Evolutionary conservation across 2,888 invertebrate genomes (phyloP).

Genomic region (Apodemia zela): DNA sequence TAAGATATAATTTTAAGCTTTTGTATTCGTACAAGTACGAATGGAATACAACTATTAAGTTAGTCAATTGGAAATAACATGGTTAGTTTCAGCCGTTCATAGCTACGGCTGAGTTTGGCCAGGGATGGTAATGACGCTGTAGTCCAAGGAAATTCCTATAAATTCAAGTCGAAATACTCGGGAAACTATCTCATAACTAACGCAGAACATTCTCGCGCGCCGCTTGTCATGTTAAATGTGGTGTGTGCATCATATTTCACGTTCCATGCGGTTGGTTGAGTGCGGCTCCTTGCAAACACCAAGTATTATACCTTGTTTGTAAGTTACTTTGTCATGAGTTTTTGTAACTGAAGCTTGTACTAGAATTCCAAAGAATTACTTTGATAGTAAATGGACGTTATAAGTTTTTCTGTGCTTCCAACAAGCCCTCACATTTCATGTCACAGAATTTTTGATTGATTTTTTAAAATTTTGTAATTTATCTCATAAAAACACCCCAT

Average conservation of each 20-base stretch:
- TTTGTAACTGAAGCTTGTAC: no score
- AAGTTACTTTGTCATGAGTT: conserved; percentile 10
- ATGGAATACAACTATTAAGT: not conserved
- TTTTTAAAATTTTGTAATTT: no score
- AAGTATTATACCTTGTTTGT: not conserved
- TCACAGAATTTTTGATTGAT: no score
- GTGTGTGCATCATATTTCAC: conserved; percentile 43
- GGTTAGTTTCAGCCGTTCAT: not conserved
- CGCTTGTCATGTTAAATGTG: conserved; percentile 43
- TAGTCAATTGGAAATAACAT: conserved; percentile 5
- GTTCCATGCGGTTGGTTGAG: conserved; percentile 24
- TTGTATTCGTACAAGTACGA: not conserved
- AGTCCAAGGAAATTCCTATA: conserved; percentile 16
- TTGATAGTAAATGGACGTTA: no score
- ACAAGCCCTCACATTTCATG: no score
- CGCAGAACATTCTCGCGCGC: conserved; percentile 34
- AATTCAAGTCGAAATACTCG: conserved; percentile 25
- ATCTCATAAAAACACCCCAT: no score
- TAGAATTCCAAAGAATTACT: no score
- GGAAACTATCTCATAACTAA: conserved; percentile 32
- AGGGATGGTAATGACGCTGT: conserved; percentile 4
- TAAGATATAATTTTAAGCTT: no score
- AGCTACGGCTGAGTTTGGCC: not conserved
- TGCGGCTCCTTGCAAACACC: conserved; percentile 21
- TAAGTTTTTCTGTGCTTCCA: no score